These are phyloP conservation scores for Empidonax alnorum DNA, from an alignment of 2,113 vertebrate species.

Conservation along the genomic window DNA sequence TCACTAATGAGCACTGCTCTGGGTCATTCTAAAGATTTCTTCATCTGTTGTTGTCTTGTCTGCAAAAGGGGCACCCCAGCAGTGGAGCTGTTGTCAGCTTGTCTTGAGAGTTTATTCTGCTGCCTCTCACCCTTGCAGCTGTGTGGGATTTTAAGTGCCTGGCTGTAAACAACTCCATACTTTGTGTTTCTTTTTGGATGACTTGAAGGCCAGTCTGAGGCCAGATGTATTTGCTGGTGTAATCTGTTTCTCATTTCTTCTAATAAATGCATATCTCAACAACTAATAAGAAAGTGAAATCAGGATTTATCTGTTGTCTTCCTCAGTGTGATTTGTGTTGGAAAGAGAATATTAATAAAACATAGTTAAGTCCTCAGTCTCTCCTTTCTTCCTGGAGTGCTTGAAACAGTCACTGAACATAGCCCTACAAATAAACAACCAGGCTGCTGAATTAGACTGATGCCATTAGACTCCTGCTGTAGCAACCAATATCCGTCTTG, in stretches of 20 bases:
- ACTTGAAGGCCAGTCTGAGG: constrained; percentile 23
- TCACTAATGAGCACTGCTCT: constrained; percentile 47
- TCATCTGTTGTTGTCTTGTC: constrained; percentile 62
- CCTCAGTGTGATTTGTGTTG: constrained; percentile 29
- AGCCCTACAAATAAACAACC: neutral
- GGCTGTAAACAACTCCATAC: constrained; percentile 30
- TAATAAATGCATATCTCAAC: constrained; percentile 49
- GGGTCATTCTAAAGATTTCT: constrained; percentile 58
- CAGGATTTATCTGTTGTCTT: constrained; percentile 25
- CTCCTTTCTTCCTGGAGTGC: neutral
- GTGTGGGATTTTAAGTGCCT: constrained; percentile 32
- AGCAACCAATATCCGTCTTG: neutral
- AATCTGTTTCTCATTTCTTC: constrained; percentile 55
- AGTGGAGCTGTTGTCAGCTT: constrained; percentile 52
- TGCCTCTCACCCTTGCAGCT: constrained; percentile 38
- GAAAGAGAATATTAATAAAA: constrained; percentile 38
- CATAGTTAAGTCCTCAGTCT: neutral
- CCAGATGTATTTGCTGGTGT: constrained; percentile 54
- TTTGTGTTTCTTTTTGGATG: constrained; percentile 43
- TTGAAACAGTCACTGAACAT: neutral
- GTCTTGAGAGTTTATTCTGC: constrained; percentile 49
- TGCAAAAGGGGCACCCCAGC: constrained; percentile 51
- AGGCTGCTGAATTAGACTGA: neutral
- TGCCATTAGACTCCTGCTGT: neutral
- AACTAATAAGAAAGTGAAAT: constrained; percentile 42